Percentiles rank a stretch among this genome's conserved stretches.
Conservation (phyloP, 2,113 vertebrate species). For the Macrotis lagotis region DNA sequence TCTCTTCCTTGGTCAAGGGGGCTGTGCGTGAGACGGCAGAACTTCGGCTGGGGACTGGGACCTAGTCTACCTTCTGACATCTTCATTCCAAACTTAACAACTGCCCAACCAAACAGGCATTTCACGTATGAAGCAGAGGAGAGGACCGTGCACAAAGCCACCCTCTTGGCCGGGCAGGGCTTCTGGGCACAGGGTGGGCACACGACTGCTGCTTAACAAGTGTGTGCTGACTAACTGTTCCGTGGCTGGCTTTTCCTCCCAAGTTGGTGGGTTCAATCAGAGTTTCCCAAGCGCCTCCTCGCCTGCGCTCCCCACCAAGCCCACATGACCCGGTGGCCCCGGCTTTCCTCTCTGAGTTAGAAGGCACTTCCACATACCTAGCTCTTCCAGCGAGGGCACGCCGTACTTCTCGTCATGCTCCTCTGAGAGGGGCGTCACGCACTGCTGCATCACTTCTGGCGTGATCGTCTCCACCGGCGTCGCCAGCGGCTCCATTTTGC, state of each 20-base stretch:
- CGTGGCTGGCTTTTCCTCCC: not conserved
- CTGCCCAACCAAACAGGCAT: not conserved
- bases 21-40: not conserved
- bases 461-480: constrained; percentile 93
- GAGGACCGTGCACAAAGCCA: not conserved
- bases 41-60: not conserved
- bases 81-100: not conserved
- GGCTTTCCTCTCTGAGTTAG: not conserved
- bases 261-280: not conserved
- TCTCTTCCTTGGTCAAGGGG: not conserved
- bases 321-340: too few species aligned
- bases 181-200: too few species aligned
- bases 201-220: not conserved
- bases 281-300: not conserved
- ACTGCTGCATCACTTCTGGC: constrained; percentile 91
- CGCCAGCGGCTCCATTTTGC: constrained; percentile 94
- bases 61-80: not conserved
- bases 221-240: not conserved
- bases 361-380: constrained; percentile 85
- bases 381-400: constrained; percentile 95
- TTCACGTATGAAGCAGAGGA: not conserved
- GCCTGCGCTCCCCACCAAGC: not conserved
- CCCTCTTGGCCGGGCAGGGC: not conserved
- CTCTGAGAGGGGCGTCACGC: constrained; percentile 92
- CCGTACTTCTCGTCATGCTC: constrained; percentile 98